These are phyloP conservation scores for Phataginus tetradactyla DNA, from an alignment of 2,797 vertebrate species.

Conservation along the genomic window DNA sequence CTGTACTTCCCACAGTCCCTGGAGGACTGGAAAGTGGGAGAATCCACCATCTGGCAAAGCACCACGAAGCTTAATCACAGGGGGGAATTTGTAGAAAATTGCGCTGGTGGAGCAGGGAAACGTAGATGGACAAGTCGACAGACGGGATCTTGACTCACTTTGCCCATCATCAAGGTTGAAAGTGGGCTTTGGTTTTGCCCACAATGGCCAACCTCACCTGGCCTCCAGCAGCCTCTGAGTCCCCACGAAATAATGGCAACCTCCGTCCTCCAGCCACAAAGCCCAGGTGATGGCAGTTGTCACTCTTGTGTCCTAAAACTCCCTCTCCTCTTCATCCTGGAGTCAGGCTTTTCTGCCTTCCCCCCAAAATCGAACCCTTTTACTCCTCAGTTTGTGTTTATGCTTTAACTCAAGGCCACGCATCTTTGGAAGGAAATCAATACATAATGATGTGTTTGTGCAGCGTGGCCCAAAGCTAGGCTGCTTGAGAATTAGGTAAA, in stretches of 20 bases:
- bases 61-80: conserved; percentile 44
- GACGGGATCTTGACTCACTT: background rate
- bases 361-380: background rate
- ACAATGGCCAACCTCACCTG: background rate
- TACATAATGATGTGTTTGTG: conserved; percentile 80
- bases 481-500: conserved; percentile 14
- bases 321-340: background rate
- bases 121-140: background rate
- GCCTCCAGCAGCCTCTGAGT: too few species aligned
- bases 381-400: conserved; percentile 63
- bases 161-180: background rate
- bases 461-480: background rate
- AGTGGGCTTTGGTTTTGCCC: background rate
- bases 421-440: conserved; percentile 81
- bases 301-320: background rate
- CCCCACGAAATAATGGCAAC: too few species aligned
- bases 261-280: background rate
- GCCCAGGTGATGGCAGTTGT: background rate
- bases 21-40: conserved; percentile 20
- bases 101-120: background rate
- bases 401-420: conserved; percentile 55
- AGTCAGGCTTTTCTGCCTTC: background rate
- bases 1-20: conserved; percentile 55
- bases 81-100: background rate
- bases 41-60: conserved; percentile 66